A percentile compares a stretch with the other conserved stretches of the same genome.
phyloP scores from a whole-genome alignment of 2,113 vertebrate genomes.

The Lanius collurio region DNA sequence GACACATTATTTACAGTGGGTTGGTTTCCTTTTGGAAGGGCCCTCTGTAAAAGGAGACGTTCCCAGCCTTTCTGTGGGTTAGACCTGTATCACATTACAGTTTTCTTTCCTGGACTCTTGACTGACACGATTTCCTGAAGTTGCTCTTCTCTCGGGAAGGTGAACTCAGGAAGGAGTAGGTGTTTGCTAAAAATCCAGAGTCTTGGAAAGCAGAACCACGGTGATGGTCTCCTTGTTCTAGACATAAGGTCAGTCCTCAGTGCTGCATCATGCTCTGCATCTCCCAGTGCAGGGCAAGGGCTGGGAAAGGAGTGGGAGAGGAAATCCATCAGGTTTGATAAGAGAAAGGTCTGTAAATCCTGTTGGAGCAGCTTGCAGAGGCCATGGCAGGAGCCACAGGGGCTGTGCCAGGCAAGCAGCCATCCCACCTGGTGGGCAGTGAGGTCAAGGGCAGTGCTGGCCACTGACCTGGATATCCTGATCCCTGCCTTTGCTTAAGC shows the following conservation, averaged over 20 bases:
- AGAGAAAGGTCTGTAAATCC: constrained; percentile 1
- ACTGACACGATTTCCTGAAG: constrained; percentile 1
- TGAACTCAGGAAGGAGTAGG: constrained; percentile 36
- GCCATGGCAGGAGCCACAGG: background rate
- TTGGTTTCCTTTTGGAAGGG: constrained; percentile 43
- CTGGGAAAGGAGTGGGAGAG: constrained; percentile 43
- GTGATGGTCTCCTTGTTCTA: background rate
- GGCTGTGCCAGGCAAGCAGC: accelerated
- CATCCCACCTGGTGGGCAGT: background rate
- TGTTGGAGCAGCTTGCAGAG: constrained; percentile 2
- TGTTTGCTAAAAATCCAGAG: constrained; percentile 40
- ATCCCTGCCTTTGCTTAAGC: background rate
- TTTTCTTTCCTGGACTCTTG: constrained; percentile 32
- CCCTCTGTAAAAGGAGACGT: background rate
- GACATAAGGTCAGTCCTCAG: background rate
- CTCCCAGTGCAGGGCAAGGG: background rate
- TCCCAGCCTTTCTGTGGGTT: background rate
- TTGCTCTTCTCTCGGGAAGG: background rate
- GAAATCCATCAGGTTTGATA: constrained; percentile 2
- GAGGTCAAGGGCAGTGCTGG: background rate
- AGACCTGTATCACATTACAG: background rate
- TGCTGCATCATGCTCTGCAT: background rate
- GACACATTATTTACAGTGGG: constrained; percentile 38
- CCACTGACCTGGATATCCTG: background rate
- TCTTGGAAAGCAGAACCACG: background rate